Base-by-base conservation (phyloP, 2,888 invertebrate genomes). In the Pheosia tremula region DNA sequence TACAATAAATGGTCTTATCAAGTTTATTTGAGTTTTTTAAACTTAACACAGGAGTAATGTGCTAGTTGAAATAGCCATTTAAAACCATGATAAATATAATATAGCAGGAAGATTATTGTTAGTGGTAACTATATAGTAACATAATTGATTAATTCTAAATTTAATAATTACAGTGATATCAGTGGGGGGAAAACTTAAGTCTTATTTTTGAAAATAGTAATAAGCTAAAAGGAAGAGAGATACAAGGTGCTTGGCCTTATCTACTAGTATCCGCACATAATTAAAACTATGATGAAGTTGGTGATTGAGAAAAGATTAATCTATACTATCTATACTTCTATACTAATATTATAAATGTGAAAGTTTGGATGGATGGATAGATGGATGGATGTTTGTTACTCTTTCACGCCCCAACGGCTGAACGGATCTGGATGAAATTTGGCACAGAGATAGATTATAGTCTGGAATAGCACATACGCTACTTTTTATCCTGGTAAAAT, bases 51-150 rank as follows among this genome's bases (percentile, higher is more conserved):
- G n/a, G n/a, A 4, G n/a, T 47, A 47, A 47, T 4, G n/a, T 47
- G 43, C 43, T 43, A n/a, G 13, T 49, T 49, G 7, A 24, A 50
- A 69, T 39, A 63, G 37, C 5, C n/a, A 47, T 57, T 66, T n/a
- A 56, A 62, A 60, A 68, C 45, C 13, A 24, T 45, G 39, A 62
- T 63, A 66, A 52, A 52, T 62, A 57, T 60, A 38, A 62, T 36
- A 61, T 6, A 53, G 45, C 59, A 62, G 9, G 57, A 54, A 57
- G 53, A 67, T 70, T 72, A 71, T 61, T 73, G 74, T 77, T 78
- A 79, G 79, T 81, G 81, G 81, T 81, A 81, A 81, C 81, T 75
- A 67, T 66, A 69, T 61, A 71, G 57, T 67, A 55, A 45, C 24
- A 24, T 57, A 47, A 61, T 63, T 67, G 6, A 54, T 60, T 63